Conservation (phyloP, 2,888 invertebrate species). For the Anticlea derivata region DNA sequence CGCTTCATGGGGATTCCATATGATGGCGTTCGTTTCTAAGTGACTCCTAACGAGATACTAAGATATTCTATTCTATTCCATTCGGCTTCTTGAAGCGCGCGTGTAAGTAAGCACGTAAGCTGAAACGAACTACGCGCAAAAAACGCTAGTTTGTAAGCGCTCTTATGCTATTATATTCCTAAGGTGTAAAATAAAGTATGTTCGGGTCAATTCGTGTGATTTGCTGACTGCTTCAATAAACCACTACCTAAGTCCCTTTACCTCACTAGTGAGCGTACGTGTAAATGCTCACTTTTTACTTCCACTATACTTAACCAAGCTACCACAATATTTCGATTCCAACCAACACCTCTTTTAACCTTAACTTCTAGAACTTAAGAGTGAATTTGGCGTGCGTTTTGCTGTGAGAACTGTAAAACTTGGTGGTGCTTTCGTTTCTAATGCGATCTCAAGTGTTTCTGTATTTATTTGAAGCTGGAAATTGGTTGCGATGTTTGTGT, state of each 20-base stretch:
- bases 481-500: constrained; percentile 50
- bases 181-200: not conserved
- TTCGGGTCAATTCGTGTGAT: not conserved
- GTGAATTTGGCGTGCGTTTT: not conserved
- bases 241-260: constrained; percentile 29
- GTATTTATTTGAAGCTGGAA: constrained; percentile 48
- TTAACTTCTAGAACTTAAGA: not conserved
- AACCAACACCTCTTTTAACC: constrained; percentile 11
- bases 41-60: too few species aligned
- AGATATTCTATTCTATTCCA: too few species aligned
- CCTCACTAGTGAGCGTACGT: constrained; percentile 39
- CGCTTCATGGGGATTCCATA: too few species aligned
- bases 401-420: constrained; percentile 7
- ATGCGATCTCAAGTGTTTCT: constrained; percentile 47
- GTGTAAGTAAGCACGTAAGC: too few species aligned
- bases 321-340: constrained; percentile 9
- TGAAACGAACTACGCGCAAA: too few species aligned
- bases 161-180: too few species aligned
- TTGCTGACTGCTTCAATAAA: constrained; percentile 15
- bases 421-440: constrained; percentile 43
- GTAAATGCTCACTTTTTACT: constrained; percentile 48
- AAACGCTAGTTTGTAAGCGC: too few species aligned
- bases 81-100: too few species aligned
- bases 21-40: too few species aligned
- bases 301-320: constrained; percentile 30